Base-by-base conservation (phyloP, 2,888 invertebrate species). In the Andrena marginata region DNA sequence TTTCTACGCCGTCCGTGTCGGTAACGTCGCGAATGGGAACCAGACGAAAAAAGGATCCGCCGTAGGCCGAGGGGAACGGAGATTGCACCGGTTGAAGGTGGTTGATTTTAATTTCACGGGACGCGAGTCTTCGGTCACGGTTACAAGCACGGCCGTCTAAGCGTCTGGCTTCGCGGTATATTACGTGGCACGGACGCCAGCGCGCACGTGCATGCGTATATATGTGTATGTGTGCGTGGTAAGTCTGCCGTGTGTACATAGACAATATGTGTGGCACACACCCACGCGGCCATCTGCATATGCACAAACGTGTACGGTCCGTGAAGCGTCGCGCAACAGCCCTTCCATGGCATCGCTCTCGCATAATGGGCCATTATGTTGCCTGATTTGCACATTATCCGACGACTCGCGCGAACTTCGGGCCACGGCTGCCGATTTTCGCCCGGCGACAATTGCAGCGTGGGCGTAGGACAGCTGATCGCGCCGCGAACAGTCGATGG, bases 21-120 rank as follows among this genome's bases (percentile, higher is more conserved):
- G 70, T 59, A 59, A 59, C 70, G 70, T 31, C 63, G 63, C 48
- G 64, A 42, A 48, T 63, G 54, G 56, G 29, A 23, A 35, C 31
- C 23, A 54, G 35, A 54, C 13, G 23, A 8, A 60, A 62, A 56
- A 54, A 62, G 63, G n/a, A 60, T 54, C 54, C 8, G 51, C 48
- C 35, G 62, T 10, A 74, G 64, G 59, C 23, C 8, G 56, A 56
- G 63, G 65, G 67, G 89, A 90, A 90, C 89, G 89, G 92, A 92
- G 91, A 93, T 92, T 91, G 92, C 91, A 78, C 89, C 90, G 56
- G 92, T 91, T 92, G 89, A 90, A 92, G 92, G 91, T 93, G 93
- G 93, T 93, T 92, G 93, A 93, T 93, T 93, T 94, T 93, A 93
- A 94, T 94, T 94, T 93, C 93, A 93, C 93, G 93, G 93, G 90